These are phyloP conservation scores for Atethmia centrago DNA, from an alignment of 2,888 invertebrate species.

Conservation along the genomic window DNA sequence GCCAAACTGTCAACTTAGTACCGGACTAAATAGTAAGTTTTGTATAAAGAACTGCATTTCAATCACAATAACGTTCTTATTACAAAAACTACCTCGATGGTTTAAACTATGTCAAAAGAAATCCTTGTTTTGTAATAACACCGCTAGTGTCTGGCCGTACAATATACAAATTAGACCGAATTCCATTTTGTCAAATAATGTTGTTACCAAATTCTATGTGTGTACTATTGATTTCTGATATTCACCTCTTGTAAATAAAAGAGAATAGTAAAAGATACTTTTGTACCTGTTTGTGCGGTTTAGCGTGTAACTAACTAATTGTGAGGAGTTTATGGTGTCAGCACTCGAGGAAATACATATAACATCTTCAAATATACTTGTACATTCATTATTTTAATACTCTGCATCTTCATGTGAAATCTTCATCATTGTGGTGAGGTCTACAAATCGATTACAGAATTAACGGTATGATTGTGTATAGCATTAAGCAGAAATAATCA, in stretches of 20 bases:
- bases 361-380: slow-evolving; percentile 22
- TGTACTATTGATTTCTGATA: slow-evolving; percentile 69
- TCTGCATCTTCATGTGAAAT: no score
- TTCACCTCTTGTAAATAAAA: slow-evolving; percentile 84
- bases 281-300: slow-evolving; percentile 87
- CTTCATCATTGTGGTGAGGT: background rate
- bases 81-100: no score
- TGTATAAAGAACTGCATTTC: no score
- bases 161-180: slow-evolving; percentile 67
- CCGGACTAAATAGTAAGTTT: no score
- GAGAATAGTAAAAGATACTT: slow-evolving; percentile 81
- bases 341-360: slow-evolving; percentile 57
- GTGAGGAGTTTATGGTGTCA: slow-evolving; percentile 62
- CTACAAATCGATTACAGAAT: background rate
- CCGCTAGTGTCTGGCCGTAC: slow-evolving; percentile 74
- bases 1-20: no score
- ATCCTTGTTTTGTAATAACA: no score
- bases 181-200: slow-evolving; percentile 67
- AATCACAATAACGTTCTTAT: no score
- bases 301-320: slow-evolving; percentile 75
- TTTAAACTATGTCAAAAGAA: no score
- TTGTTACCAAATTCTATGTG: slow-evolving; percentile 73
- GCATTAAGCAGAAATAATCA: background rate
- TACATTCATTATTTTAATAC: background rate
- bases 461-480: background rate